phyloP scores from a whole-genome alignment of 2,888 invertebrate species.

The Theretra japonica region DNA sequence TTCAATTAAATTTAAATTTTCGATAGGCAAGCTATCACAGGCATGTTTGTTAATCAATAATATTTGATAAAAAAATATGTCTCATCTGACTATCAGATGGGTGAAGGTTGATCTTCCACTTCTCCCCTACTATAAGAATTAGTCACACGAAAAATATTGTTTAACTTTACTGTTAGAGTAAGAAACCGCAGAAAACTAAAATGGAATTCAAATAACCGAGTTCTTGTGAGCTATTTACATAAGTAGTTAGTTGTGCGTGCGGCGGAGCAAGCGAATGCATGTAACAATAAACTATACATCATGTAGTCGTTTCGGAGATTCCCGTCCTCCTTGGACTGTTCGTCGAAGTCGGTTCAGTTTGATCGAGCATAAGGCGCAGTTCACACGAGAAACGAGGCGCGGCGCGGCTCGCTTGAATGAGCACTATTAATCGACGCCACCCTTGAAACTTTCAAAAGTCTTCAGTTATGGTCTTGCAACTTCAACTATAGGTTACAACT shows the following conservation, averaged over 20 bases:
- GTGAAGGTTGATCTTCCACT: too few species aligned
- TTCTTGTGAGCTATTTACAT: neutral
- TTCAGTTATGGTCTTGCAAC: neutral
- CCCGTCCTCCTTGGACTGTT: constrained; percentile 42
- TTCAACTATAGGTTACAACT: neutral
- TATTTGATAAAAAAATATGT: too few species aligned
- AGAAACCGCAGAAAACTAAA: neutral
- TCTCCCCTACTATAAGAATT: too few species aligned
- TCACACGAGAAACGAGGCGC: neutral
- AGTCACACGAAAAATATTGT: too few species aligned
- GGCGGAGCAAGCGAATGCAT: constrained; percentile 21
- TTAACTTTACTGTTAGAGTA: neutral
- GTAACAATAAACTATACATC: constrained; percentile 45
- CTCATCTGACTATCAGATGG: too few species aligned
- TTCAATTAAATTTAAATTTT: too few species aligned
- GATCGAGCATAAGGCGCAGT: neutral
- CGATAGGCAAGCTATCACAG: too few species aligned
- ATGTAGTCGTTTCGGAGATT: constrained; percentile 35
- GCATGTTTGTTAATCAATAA: too few species aligned
- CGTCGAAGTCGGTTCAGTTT: constrained; percentile 18
- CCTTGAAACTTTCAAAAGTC: neutral
- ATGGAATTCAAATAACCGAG: neutral
- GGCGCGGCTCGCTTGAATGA: neutral
- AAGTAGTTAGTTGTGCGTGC: neutral
- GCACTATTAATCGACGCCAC: neutral